Base-by-base conservation (phyloP, 2,113 vertebrate genomes). In the Scalopus aquaticus region DNA sequence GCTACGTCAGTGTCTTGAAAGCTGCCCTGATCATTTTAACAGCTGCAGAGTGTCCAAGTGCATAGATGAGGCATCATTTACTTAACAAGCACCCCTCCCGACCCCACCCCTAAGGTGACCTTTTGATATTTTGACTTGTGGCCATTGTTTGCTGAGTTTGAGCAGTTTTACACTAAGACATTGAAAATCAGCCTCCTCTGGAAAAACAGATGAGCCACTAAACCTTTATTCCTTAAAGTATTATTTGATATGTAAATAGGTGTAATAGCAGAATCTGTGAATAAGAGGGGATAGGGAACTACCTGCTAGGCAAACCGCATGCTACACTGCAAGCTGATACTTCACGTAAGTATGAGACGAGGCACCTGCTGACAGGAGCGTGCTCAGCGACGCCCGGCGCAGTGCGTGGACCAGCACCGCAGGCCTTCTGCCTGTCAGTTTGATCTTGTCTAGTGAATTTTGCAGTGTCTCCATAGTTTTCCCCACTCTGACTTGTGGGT, bases 341-440 rank as follows among this genome's bases (percentile, higher is more conserved):
- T 85, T 44, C 17, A 32, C 10, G 26, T 13, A 17, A 62, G 46
- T 49, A 44, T 39, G 39, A 69, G 22, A 69, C n/a, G 42, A 90
- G 46, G 20, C 37, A 56, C 39, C 35, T 0, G 0, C n/a, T 24
- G 17, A 2, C 3, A n/a, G 54, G n/a, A 69, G n/a, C 35, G n/a
- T 69, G 16, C 12, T 44, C 9, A 6, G 44, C 44, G 9, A 9
- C 9, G 44, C 44, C 9, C 9, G 44, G 44, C 44, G 32, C 32
- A 35, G 6, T n/a, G 62, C 35, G 4, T 13, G 8, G 58, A 5
- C 28, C 5, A 5, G 26, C 56, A 49, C 11, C 12, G 9, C 3
- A 4, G 51, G 42, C 56, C 26, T n/a, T 62, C 17, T 10, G 12
- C 64, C 39, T 49, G 77, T 11, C 26, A 37, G n/a, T 42, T 44